These are phyloP conservation scores for Rhinolophus sinicus DNA, from an alignment of 2,113 vertebrate genomes.

Conservation along the genomic window DNA sequence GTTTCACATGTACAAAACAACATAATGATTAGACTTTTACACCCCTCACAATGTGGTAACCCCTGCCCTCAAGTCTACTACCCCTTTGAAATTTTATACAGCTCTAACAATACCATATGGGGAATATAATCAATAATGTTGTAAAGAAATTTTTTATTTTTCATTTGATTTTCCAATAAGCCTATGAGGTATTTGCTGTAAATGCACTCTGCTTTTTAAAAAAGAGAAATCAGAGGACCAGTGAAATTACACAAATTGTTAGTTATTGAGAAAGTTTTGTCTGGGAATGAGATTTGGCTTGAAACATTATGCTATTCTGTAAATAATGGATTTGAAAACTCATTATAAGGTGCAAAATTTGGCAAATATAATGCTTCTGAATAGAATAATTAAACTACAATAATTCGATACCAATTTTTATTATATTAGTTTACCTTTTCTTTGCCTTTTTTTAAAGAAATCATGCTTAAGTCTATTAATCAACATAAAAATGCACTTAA, in stretches of 20 bases:
- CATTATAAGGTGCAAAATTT: neutral
- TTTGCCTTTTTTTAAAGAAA: neutral
- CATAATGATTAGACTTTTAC: no score
- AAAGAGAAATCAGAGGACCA: neutral
- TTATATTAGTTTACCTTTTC: neutral
- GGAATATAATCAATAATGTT: no score
- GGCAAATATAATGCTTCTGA: neutral
- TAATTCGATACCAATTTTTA: neutral
- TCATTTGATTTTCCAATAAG: neutral
- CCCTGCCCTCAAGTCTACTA: no score
- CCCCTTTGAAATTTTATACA: no score
- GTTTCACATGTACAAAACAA: no score
- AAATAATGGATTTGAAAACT: neutral
- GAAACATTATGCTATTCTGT: neutral
- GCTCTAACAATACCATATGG: no score
- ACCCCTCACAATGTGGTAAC: no score
- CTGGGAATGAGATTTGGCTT: neutral
- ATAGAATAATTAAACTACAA: neutral
- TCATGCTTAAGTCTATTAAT: neutral
- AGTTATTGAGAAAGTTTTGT: neutral
- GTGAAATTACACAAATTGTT: neutral
- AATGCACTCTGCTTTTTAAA: neutral
- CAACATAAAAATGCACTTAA: neutral
- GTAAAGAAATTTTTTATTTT: neutral
- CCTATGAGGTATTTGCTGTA: rapidly evolving